Percentiles rank a stretch among this genome's conserved stretches.
Conservation (phyloP, 2,888 invertebrate genomes). For the Drosophila falleni region DNA sequence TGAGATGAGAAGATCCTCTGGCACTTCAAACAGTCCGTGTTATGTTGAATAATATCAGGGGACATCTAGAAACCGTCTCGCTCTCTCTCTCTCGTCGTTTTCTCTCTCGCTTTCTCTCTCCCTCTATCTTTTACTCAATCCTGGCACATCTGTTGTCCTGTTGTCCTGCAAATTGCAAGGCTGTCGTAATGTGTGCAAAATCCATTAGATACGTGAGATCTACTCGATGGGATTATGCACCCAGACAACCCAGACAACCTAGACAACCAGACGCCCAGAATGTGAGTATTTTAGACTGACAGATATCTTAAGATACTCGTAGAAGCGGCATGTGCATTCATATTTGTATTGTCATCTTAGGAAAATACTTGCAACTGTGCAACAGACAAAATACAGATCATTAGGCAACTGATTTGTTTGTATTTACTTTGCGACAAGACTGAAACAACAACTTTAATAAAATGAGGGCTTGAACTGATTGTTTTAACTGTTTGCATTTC, state of each 20-base stretch:
- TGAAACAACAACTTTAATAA: background rate
- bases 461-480: background rate
- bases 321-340: conserved; percentile 13
- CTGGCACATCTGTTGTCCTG: conserved; percentile 45
- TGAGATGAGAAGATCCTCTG: conserved; percentile 48
- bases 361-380: conserved; percentile 14
- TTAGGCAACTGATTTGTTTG: conserved; percentile 10
- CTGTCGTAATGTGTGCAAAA: conserved; percentile 70
- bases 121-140: background rate
- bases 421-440: background rate
- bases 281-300: conserved; percentile 1
- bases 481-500: background rate
- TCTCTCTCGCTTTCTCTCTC: too few relatives aligned
- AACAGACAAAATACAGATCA: conserved; percentile 16
- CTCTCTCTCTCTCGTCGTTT: background rate
- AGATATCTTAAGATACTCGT: conserved; percentile 3
- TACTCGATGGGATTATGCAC: conserved; percentile 63
- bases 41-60: conserved; percentile 54
- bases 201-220: conserved; percentile 78
- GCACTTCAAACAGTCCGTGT: conserved; percentile 42
- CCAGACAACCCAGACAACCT: conserved; percentile 2
- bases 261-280: conserved; percentile 16
- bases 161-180: conserved; percentile 47
- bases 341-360: conserved; percentile 7
- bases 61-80: conserved; percentile 34